phyloP scores from a whole-genome alignment of 2,113 vertebrate species.

The Erinaceus europaeus region DNA sequence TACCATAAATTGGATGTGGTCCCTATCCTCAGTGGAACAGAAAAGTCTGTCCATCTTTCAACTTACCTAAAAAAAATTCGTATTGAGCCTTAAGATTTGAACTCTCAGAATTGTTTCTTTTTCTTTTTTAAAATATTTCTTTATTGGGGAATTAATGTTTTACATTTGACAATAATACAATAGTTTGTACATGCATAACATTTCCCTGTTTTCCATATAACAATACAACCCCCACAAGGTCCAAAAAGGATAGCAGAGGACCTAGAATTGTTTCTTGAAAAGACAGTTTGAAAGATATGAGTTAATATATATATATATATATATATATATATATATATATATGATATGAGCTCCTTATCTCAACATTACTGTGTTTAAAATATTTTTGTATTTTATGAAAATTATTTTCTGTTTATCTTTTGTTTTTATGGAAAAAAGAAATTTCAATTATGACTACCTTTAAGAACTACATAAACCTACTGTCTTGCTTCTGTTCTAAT shows the following conservation, averaged over 20 bases:
- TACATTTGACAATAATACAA: too few species aligned
- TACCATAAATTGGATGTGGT: not conserved
- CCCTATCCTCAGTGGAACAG: not conserved
- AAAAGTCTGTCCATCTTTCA: conserved; percentile 3
- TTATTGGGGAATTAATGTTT: too few species aligned
- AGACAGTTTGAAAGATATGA: conserved; percentile 33
- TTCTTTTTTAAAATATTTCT: too few species aligned
- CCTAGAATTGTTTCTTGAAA: too few species aligned
- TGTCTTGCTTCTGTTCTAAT: conserved; percentile 64
- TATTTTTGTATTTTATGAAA: conserved; percentile 69
- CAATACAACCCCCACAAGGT: too few species aligned
- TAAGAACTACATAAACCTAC: conserved; percentile 69
- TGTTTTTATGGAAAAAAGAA: conserved; percentile 71
- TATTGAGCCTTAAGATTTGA: not conserved
- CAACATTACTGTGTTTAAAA: conserved; percentile 49
- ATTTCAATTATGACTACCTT: conserved; percentile 63
- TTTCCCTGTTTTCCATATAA: too few species aligned
- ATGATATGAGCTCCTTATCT: too few species aligned
- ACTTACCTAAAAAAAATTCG: not conserved
- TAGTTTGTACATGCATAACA: too few species aligned
- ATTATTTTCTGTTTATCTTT: conserved; percentile 73
- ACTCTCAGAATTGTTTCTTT: not conserved
- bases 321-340: too few species aligned
- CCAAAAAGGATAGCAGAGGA: too few species aligned
- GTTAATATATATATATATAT: too few species aligned